Base-by-base conservation (phyloP, 2,888 invertebrate species). In the Leucophenga montana region DNA sequence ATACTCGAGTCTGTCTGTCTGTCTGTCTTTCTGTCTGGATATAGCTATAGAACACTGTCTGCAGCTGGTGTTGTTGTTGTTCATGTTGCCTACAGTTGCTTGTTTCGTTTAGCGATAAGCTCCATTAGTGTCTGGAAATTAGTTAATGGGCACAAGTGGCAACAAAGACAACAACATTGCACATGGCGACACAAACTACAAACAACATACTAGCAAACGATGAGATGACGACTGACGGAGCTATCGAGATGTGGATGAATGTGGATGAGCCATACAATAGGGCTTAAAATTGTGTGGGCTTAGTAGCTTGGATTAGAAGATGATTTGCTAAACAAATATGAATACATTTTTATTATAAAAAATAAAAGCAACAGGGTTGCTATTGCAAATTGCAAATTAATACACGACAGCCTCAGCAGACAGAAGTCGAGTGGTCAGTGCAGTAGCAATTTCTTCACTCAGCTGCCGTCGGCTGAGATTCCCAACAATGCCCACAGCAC, bases 111-210 rank as follows among this genome's bases (percentile, higher is more conserved):
- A 85, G 77, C 82, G 87, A 87, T 87, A 87, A 88, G 85, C 86
- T 87, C 88, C 88, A 88, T 88, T 87, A 87, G 87, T 86, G 86
- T 86, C 87, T 87, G 81, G 69, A 80, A 82, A 78, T 84, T 80
- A 86, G 86, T 86, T 88, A 87, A 86, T 88, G 88, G 84, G 79
- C 78, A 54, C 75, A 65, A 50, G 59, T 59, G 59, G 59, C 59
- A 50, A 50, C 50, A 50, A 50, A 6, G 18, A 50, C 50, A 50
- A 71, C 72, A 70, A 77, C 75, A 71, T 71, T 74, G 76, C 27
- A 27, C 71, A 48, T 69, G 73, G 62, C 44, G 53, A 33, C n/a
- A 14, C 31, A 59, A 18, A 6, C 20, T 3, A 14, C 31, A 59
- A 18, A 6, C 20, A 27, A n/a, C 3, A 8, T 33, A 59, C 57